A percentile compares a stretch with the other conserved stretches of the same genome.
Evolutionary conservation across 1,140 invertebrate genomes (phyloP).

Genomic region (Scaptodrosophila lebanonensis): DNA sequence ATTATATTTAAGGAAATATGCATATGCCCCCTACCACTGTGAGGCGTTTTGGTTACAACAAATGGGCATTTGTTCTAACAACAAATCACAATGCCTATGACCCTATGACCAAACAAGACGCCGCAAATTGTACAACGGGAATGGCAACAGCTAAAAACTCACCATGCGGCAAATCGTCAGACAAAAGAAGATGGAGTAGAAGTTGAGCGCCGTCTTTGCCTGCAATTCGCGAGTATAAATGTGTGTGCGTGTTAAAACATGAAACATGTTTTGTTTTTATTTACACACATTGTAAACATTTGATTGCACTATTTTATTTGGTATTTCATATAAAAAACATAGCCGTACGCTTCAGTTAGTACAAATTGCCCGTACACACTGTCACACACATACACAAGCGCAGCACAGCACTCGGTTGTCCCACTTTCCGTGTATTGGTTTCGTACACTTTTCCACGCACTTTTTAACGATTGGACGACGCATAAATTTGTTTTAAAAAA

Average conservation of each 20-base stretch:
- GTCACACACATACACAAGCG: constrained; percentile 32
- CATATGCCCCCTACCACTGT: too few species aligned
- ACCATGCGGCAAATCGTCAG: constrained; percentile 73
- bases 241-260: constrained; percentile 38
- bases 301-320: constrained; percentile 41
- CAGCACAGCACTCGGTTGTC: constrained; percentile 59
- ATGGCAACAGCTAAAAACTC: constrained; percentile 46
- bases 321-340: constrained; percentile 35
- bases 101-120: constrained; percentile 20
- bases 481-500: constrained; percentile 48
- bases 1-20: constrained; percentile 26
- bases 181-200: constrained; percentile 74
- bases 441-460: constrained; percentile 73
- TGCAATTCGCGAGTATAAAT: constrained; percentile 55
- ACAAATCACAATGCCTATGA: too few species aligned
- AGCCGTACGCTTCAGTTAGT: constrained; percentile 37
- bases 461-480: constrained; percentile 65
- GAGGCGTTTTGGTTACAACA: too few species aligned
- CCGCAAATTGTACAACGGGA: constrained; percentile 56
- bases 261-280: constrained; percentile 44
- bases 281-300: constrained; percentile 51
- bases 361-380: constrained; percentile 35
- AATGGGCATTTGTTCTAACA: too few species aligned
- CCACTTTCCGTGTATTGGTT: constrained; percentile 73
- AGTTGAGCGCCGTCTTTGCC: constrained; percentile 58